phyloP scores from a whole-genome alignment of 2,888 invertebrate species.

The Hydroisotoma schaefferi region DNA sequence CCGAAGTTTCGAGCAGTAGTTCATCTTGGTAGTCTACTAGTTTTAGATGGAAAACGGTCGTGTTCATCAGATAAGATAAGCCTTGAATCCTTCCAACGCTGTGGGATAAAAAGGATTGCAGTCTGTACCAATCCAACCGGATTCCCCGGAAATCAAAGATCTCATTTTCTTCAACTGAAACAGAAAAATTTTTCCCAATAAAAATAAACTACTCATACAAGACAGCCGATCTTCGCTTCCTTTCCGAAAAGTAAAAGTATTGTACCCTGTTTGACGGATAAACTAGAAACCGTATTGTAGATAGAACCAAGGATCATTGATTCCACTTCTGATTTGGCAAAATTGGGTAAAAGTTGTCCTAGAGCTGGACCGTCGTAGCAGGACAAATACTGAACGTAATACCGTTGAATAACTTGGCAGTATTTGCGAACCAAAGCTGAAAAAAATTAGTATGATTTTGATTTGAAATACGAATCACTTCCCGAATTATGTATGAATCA shows the following conservation, averaged over 20 bases:
- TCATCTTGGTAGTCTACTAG: constrained; percentile 98
- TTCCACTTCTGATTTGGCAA: constrained; percentile 87
- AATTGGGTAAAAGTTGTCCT: constrained; percentile 75
- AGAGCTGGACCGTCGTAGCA: constrained; percentile 93
- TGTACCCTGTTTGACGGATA: constrained; percentile 80
- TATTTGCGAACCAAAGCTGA: constrained; percentile 83
- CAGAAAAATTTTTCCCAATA: constrained; percentile 8
- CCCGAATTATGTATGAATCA: not conserved
- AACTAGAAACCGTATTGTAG: constrained; percentile 78
- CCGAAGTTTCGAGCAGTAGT: constrained; percentile 92
- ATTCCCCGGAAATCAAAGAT: constrained; percentile 93
- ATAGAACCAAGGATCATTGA: constrained; percentile 88
- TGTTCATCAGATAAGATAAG: constrained; percentile 87
- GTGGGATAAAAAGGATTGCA: constrained; percentile 90
- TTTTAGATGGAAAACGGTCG: constrained; percentile 92
- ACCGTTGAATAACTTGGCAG: constrained; percentile 93
- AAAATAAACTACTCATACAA: not conserved
- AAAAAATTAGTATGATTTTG: constrained; percentile 27
- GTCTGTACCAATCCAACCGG: constrained; percentile 93
- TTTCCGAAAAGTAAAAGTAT: not conserved
- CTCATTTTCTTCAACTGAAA: constrained; percentile 84
- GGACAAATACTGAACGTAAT: constrained; percentile 94
- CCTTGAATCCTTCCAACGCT: constrained; percentile 57
- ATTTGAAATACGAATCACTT: not conserved
- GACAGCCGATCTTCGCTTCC: too few relatives aligned